These are phyloP conservation scores for Dasyornis broadbenti DNA, from an alignment of 2,113 vertebrate species.

Conservation along the genomic window DNA sequence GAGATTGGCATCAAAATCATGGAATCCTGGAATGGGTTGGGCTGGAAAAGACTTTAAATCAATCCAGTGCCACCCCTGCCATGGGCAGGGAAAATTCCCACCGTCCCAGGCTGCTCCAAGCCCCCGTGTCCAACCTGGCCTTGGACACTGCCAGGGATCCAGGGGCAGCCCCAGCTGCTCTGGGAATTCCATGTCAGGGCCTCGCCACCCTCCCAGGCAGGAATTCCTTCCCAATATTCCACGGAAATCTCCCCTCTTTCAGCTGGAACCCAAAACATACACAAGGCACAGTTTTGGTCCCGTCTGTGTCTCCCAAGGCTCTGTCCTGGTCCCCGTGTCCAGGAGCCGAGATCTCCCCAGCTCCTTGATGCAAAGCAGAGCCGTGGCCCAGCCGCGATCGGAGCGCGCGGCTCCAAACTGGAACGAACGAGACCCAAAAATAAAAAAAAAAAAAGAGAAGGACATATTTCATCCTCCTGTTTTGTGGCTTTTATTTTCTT, in stretches of 20 bases:
- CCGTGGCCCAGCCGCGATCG: not conserved
- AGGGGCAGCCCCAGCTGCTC: not conserved
- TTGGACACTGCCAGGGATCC: not conserved
- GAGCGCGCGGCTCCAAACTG: not conserved
- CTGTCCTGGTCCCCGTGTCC: not conserved
- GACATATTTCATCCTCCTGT: slow-evolving; percentile 27
- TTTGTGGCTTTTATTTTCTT: slow-evolving; percentile 57
- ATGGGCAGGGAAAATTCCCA: not conserved
- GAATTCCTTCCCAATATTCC: not conserved
- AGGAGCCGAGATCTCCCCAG: not conserved
- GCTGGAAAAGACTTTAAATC: not conserved
- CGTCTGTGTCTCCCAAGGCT: not conserved
- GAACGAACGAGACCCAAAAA: not conserved
- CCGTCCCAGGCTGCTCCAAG: accelerated
- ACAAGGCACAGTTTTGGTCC: not conserved
- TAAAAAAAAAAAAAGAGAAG: not conserved
- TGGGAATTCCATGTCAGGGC: not conserved
- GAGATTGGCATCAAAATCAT: not conserved
- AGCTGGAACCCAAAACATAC: accelerated
- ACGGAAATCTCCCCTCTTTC: accelerated
- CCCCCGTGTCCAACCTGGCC: accelerated
- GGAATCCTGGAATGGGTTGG: not conserved
- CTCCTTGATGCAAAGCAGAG: not conserved
- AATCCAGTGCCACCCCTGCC: not conserved
- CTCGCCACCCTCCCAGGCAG: not conserved